Percentiles rank a stretch among this genome's conserved stretches.
phyloP scores from a whole-genome alignment of 2,113 vertebrate genomes.

The Stercorarius parasiticus region DNA sequence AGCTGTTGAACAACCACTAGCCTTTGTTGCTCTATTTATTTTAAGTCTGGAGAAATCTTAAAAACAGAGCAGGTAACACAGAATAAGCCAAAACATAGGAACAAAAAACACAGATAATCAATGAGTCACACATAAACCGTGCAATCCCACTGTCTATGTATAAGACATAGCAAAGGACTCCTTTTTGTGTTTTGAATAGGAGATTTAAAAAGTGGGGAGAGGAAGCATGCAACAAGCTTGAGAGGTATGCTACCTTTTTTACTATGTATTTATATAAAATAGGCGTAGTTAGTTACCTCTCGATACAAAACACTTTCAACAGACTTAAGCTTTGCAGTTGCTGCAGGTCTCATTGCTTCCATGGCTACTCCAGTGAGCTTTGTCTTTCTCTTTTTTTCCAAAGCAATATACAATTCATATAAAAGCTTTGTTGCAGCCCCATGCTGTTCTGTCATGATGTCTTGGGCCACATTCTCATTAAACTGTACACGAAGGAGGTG shows the following conservation, averaged over 20 bases:
- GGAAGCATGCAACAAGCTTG: neutral
- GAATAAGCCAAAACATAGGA: neutral
- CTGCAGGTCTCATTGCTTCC: conserved; percentile 77
- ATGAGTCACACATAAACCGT: neutral
- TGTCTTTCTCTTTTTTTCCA: conserved; percentile 84
- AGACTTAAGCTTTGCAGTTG: conserved; percentile 62
- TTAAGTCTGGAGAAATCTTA: neutral
- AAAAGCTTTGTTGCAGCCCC: conserved; percentile 86
- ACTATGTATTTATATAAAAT: neutral
- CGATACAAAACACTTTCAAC: conserved; percentile 76
- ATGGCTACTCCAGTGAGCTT: conserved; percentile 73
- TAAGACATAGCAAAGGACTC: neutral
- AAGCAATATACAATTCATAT: conserved; percentile 85
- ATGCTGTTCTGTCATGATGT: conserved; percentile 84
- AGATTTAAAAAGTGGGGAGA: neutral
- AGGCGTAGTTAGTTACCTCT: conserved; percentile 71
- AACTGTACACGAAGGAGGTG: conserved; percentile 86
- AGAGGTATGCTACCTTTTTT: neutral
- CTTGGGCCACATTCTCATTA: conserved; percentile 79
- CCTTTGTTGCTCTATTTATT: neutral
- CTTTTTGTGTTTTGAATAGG: neutral
- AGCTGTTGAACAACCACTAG: neutral
- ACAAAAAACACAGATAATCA: neutral
- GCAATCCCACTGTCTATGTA: neutral
- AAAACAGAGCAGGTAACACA: neutral